Evolutionary conservation across 2,797 vertebrate species (phyloP), one percentile per base, ranked within the genome.

Genomic region (Clamator glandarius): DNA sequence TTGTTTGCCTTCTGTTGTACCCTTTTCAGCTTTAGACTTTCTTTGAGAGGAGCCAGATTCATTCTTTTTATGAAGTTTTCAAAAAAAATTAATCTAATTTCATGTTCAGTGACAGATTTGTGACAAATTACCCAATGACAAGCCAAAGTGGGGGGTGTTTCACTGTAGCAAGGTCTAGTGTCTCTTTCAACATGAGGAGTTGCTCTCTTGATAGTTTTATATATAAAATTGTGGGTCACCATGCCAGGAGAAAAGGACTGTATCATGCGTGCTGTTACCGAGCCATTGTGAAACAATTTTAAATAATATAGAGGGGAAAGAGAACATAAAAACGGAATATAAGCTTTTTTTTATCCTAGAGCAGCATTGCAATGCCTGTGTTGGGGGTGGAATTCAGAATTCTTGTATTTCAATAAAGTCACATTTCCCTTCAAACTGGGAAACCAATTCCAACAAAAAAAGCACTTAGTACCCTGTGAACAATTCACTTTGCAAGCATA

Each of bases 391-490:
- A 77, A 87, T 66, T 85, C 39, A 33, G 72, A 74, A 80, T 50
- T 69, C 39, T 73, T 2, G 3, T 20, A 7, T 89, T 79, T 87
- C 36, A 28, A 28, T n/a, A 9, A 90, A 86, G 57, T 54, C 81
- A 62, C 62, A 1, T 69, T 83, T 95, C 61, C 59, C 57, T 59
- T 73, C 76, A 91, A 57, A 85, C 4, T 2, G 12, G 52, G 61
- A 73, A 82, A 59, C 15, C 33, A 26, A 8, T n/a, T 39, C 41
- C 70, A 62, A 26, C 14, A 44, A 20, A 61, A 39, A 74, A 70
- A 68, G 6, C 29, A 5, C 17, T 25, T 23, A 21, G 3, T 23
- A 13, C 20, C 9, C 31, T 0, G 0, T 23, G 28, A 78, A 54
- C 59, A n/a, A 3, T 57, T 68, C 7, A 1, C 55, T 90, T 64